Base-by-base conservation (phyloP, 1,140 invertebrate species). In the Bombus waltoni region DNA sequence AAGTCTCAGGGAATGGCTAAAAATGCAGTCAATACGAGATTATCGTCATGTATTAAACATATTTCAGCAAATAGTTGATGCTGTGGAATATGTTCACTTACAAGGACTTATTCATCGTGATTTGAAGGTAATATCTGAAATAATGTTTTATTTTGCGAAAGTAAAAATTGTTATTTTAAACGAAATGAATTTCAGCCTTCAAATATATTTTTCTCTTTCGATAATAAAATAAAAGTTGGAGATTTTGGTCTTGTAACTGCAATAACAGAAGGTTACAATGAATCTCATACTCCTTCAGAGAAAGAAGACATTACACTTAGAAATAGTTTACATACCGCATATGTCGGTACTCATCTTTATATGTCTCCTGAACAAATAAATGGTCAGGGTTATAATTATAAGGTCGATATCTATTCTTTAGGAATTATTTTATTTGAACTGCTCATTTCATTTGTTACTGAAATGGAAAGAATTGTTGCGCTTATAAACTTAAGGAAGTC, bases 331-430 rank as follows among this genome's bases (percentile, higher is more conserved):
- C 97, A 97, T 89, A 98, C 97, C 1, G 96, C 96, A 66, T 95
- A 96, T 88, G 97, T 98, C 78, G 98, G 99, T 32, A 99, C 99
- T 1, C 97, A 98, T 65, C 95, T 99, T 1, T 99, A 99, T 93
- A 99, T 99, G 99, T 99, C 98, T 83, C 99, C 99, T 40, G 99
- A 99, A 95, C 99, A 99, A 95, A 95, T 97, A 25, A 95, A 96
- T 22, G 97, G 97, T 2, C 96, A 97, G 83, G 95, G 96, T 4
- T 99, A 99, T 94, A 97, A 98, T 93, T 98, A 98, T 92, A 99
- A 99, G 96, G 98, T 99, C 57, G 99, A 99, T 93, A 99, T 99
- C 83, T 99, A 98, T 95, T 98, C 99, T 0, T 95, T 99, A 81
- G 99, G 99, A 2, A 96, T 99, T 72, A 99, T 99, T 84, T 96